Evolutionary conservation across 1,140 invertebrate genomes (phyloP).

Genomic region (Alviniconcha marisindica): DNA sequence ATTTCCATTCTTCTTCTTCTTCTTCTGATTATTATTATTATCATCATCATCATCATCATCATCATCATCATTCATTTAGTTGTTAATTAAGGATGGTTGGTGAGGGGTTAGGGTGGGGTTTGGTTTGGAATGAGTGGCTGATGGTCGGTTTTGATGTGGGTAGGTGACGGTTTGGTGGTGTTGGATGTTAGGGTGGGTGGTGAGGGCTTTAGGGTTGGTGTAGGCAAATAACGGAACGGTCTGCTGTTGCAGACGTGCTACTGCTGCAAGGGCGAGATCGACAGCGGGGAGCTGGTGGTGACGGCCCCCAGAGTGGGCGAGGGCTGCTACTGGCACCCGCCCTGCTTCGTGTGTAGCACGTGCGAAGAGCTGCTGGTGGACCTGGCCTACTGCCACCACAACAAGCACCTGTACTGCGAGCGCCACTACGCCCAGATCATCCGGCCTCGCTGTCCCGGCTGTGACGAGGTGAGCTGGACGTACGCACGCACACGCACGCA

Average conservation of each 20-base stretch:
- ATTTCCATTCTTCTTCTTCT: no score
- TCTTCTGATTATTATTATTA: no score
- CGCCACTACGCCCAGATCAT: conserved; percentile 97
- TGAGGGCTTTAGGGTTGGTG: no score
- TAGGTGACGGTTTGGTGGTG: no score
- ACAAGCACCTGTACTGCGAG: conserved; percentile 90
- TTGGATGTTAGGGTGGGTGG: no score
- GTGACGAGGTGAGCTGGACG: conserved; percentile 91
- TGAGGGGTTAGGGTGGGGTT: no score
- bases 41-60: no score
- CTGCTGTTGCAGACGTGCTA: conserved; percentile 76
- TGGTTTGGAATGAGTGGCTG: no score
- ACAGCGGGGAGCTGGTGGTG: conserved; percentile 82
- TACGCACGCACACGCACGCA: neutral
- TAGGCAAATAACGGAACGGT: no score
- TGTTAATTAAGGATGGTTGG: no score
- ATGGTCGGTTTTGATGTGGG: no score
- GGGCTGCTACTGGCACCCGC: conserved; percentile 91
- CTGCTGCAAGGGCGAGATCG: conserved; percentile 81
- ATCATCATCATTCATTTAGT: no score
- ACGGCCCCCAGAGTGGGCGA: conserved; percentile 87
- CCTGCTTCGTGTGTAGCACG: conserved; percentile 93
- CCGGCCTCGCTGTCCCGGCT: conserved; percentile 96
- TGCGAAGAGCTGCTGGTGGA: conserved; percentile 98
- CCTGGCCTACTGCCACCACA: conserved; percentile 95